Conservation (phyloP, 2,797 vertebrate genomes). For the Epinephelus coioides region DNA sequence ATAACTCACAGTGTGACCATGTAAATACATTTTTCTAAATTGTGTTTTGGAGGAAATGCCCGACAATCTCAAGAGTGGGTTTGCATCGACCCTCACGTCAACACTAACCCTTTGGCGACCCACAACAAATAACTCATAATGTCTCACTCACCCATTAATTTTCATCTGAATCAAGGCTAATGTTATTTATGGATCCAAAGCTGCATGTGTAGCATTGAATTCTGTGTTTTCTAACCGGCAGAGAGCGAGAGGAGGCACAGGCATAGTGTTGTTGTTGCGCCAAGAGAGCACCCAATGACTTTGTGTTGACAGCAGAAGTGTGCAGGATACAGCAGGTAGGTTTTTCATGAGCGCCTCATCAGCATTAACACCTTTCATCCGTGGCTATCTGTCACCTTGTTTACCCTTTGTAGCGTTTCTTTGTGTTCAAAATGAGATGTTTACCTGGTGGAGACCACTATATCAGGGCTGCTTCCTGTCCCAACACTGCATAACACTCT, state of each 20-base stretch:
- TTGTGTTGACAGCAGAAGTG: constrained; percentile 78
- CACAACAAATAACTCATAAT: constrained; percentile 49
- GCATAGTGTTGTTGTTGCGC: constrained; percentile 53
- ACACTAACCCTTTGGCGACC: constrained; percentile 27
- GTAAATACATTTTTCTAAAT: constrained; percentile 43
- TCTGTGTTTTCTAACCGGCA: constrained; percentile 42
- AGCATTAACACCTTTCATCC: constrained; percentile 70
- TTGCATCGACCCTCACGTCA: constrained; percentile 53
- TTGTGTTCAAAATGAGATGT: constrained; percentile 74
- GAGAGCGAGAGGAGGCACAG: constrained; percentile 20
- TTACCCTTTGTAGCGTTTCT: constrained; percentile 61
- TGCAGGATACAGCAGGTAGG: constrained; percentile 65
- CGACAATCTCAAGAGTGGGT: constrained; percentile 63
- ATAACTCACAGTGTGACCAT: constrained; percentile 11
- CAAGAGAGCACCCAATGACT: constrained; percentile 72
- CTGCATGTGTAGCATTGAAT: constrained; percentile 29
- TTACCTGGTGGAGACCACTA: constrained; percentile 60
- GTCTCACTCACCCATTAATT: constrained; percentile 32
- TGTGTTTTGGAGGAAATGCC: constrained; percentile 32
- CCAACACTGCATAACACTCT: constrained; percentile 25
- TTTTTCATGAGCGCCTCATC: constrained; percentile 59
- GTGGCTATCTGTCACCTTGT: constrained; percentile 70
- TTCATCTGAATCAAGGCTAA: constrained; percentile 39
- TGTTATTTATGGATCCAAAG: constrained; percentile 38
- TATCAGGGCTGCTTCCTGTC: constrained; percentile 38